Evolutionary conservation across 1,140 invertebrate species (phyloP), one percentile per base, ranked within the genome.

Genomic region (Sarcophaga bullata): DNA sequence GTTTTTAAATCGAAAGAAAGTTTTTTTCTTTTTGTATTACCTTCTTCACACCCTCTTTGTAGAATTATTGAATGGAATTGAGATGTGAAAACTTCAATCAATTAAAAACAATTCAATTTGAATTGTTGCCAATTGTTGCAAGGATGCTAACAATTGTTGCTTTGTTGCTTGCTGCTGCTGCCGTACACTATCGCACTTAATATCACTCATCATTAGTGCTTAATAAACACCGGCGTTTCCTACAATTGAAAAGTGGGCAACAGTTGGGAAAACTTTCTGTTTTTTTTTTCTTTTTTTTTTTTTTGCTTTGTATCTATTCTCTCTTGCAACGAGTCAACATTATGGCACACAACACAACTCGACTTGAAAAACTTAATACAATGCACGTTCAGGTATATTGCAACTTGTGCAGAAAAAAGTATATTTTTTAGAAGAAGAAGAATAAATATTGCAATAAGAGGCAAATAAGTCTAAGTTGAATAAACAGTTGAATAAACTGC

Each of bases 181-280:
- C 73, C 17, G n/a, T 48, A 72, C 37, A 72, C 37, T 78, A 78
- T 78, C 75, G 47, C 15, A n/a, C 58, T 68, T 19, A 78, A 78
- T 50, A 78, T 78, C 75, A 78, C 48, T 78, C 50, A 78, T 78
- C 75, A 78, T 78, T 78, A 78, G 75, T 78, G 75, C 75, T 78
- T 78, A 78, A 78, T 78, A 78, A 78, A 78, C 75, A 78, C 75
- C 73, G 49, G 17, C 50, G n/a, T 13, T 49, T 76, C 58, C 46
- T 49, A 49, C 75, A 78, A 78, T 78, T 78, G 75, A 50, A 50
- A 50, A 78, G n/a, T 8, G 17, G 25, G 15, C 48, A 78, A 50
- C 75, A 78, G 19, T 50, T 17, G 52, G 11, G 62, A 72, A 72
- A 72, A 25, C 37, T 72, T 72, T 72, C 7, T 19, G 62, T 72